Conservation (phyloP, 2,888 invertebrate species). For the Onthophagus sagittarius region DNA sequence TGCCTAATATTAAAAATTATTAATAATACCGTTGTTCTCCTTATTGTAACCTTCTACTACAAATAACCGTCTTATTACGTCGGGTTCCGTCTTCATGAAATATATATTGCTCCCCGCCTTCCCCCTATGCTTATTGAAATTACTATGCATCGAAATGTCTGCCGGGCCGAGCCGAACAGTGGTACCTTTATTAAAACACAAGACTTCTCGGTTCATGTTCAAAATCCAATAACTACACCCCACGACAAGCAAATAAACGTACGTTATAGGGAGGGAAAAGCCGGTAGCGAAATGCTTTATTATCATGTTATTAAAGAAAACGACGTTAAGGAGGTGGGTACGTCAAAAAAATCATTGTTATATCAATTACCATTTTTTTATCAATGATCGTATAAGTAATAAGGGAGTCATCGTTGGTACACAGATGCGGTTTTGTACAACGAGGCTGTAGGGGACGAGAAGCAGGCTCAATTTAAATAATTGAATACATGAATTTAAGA, state of each 20-base stretch:
- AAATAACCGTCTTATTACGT: conserved; percentile 1
- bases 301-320: conserved; percentile 35
- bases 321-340: conserved; percentile 31
- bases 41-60: neutral
- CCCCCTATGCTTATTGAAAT: conserved; percentile 15
- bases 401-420: neutral
- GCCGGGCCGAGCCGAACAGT: neutral
- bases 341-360: conserved; percentile 29
- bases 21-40: conserved; percentile 1
- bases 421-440: conserved; percentile 5
- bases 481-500: conserved; percentile 51
- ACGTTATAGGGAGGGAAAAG: conserved; percentile 16
- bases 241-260: conserved; percentile 16
- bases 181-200: conserved; percentile 16
- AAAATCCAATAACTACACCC: conserved; percentile 2
- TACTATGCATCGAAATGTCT: conserved; percentile 22
- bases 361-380: conserved; percentile 42
- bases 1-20: neutral
- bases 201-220: neutral
- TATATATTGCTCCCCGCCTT: neutral
- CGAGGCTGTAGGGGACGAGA: neutral
- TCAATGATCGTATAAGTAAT: conserved; percentile 34
- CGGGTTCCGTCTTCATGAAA: neutral
- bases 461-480: conserved; percentile 46
- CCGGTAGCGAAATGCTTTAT: conserved; percentile 23